These are phyloP conservation scores for Tonatia bakeri DNA, from an alignment of 2,113 vertebrate species.

Conservation along the genomic window DNA sequence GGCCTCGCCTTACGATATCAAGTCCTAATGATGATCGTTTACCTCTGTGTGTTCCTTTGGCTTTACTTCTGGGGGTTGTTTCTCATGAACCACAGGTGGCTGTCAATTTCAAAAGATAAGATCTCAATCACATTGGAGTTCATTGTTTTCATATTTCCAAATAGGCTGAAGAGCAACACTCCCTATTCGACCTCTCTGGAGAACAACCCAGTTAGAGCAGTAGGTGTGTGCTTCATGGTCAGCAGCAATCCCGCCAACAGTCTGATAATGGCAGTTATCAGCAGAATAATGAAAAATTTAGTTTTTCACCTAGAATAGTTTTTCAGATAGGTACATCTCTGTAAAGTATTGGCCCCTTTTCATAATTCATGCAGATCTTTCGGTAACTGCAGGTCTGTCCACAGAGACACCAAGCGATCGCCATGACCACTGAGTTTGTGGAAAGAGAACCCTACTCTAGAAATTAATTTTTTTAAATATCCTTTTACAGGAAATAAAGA, in stretches of 20 bases:
- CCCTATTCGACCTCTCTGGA: background rate
- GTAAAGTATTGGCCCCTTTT: background rate
- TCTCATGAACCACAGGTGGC: slow-evolving; percentile 60
- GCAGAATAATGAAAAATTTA: background rate
- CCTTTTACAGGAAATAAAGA: background rate
- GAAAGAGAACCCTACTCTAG: background rate
- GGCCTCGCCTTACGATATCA: background rate
- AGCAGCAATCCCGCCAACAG: background rate
- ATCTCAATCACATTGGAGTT: background rate
- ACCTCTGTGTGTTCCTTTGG: slow-evolving; percentile 71
- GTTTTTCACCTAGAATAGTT: background rate
- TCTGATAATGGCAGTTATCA: background rate
- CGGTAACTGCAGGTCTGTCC: background rate
- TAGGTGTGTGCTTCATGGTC: background rate
- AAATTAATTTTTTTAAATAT: background rate
- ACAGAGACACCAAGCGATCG: background rate
- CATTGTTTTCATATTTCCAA: background rate
- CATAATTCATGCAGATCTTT: background rate
- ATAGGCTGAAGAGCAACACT: background rate
- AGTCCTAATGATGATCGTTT: background rate
- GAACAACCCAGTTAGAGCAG: background rate
- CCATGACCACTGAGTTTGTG: background rate
- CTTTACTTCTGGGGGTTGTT: slow-evolving; percentile 60
- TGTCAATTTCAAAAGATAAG: slow-evolving; percentile 67
- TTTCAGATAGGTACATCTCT: background rate